These are phyloP conservation scores for Datnioides undecimradiatus DNA, from an alignment of 2,113 vertebrate genomes.

Conservation along the genomic window DNA sequence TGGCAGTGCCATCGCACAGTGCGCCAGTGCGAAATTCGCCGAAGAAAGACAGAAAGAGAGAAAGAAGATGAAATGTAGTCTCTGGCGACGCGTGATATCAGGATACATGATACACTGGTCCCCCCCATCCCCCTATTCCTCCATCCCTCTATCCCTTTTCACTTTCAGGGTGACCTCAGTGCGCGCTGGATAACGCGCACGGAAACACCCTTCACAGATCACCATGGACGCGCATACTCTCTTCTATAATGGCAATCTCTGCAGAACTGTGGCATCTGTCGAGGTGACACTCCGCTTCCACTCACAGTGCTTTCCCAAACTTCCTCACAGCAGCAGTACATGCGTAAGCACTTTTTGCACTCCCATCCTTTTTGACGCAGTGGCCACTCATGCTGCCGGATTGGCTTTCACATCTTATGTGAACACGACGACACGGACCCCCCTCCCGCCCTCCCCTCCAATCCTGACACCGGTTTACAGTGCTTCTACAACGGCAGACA, in stretches of 20 bases:
- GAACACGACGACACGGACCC: conserved; percentile 15
- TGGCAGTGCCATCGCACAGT: conserved; percentile 42
- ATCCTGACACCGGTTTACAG: conserved; percentile 11
- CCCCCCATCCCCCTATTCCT: background rate
- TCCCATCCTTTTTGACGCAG: conserved; percentile 81
- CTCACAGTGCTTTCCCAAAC: background rate
- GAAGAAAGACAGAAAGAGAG: background rate
- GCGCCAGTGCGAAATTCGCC: conserved; percentile 37
- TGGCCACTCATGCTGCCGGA: conserved; percentile 50
- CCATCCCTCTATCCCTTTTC: background rate
- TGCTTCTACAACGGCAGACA: conserved; percentile 6
- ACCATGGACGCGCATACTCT: background rate
- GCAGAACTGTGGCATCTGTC: background rate
- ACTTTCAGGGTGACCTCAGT: conserved; percentile 62
- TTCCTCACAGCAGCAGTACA: conserved; percentile 41
- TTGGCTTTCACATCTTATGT: conserved; percentile 18
- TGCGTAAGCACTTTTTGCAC: conserved; percentile 61
- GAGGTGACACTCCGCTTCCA: conserved; percentile 24
- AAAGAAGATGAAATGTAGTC: background rate
- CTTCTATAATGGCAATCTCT: background rate
- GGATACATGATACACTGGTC: background rate
- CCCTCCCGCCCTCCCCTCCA: too few species aligned
- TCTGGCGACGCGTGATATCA: background rate
- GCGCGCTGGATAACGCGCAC: conserved; percentile 1
- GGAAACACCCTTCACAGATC: conserved; percentile 46